A percentile compares a stretch with the other conserved stretches of the same genome.
phyloP scores from a whole-genome alignment of 2,888 invertebrate genomes.

The Euplexia lucipara region DNA sequence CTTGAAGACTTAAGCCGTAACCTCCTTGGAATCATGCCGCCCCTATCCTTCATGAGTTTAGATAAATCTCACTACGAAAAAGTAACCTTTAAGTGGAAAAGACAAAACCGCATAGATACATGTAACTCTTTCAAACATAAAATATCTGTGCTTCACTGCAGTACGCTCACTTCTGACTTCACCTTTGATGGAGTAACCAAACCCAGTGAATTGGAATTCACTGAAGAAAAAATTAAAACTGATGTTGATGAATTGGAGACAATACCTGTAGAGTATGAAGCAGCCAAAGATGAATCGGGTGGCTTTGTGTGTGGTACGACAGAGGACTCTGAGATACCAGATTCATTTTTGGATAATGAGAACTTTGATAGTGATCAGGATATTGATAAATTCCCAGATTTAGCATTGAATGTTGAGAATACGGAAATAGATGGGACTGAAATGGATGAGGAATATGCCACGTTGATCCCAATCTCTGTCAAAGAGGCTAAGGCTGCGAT shows the following conservation, averaged over 20 bases:
- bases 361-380: slow-evolving; percentile 53
- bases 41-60: slow-evolving; percentile 74
- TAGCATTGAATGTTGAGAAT: slow-evolving; percentile 39
- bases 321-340: slow-evolving; percentile 25
- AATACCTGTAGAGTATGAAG: slow-evolving; percentile 16
- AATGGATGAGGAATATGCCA: slow-evolving; percentile 83
- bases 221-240: slow-evolving; percentile 58
- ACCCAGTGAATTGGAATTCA: slow-evolving; percentile 49
- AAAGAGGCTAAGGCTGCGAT: slow-evolving; percentile 82
- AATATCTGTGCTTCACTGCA: slow-evolving; percentile 75
- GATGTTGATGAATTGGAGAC: slow-evolving; percentile 45
- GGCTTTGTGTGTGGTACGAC: not conserved
- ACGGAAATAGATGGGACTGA: slow-evolving; percentile 72
- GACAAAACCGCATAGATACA: slow-evolving; percentile 67
- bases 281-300: slow-evolving; percentile 36
- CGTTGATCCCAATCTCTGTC: slow-evolving; percentile 77
- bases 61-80: slow-evolving; percentile 74
- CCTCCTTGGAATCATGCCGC: slow-evolving; percentile 71
- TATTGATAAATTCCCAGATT: slow-evolving; percentile 50
- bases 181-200: slow-evolving; percentile 67
- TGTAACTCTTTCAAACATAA: slow-evolving; percentile 57
- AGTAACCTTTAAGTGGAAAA: slow-evolving; percentile 78
- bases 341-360: slow-evolving; percentile 63
- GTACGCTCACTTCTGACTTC: slow-evolving; percentile 72
- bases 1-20: slow-evolving; percentile 73